Evolutionary conservation across 2,888 invertebrate genomes (phyloP).

Genomic region (Horisme vitalbata): DNA sequence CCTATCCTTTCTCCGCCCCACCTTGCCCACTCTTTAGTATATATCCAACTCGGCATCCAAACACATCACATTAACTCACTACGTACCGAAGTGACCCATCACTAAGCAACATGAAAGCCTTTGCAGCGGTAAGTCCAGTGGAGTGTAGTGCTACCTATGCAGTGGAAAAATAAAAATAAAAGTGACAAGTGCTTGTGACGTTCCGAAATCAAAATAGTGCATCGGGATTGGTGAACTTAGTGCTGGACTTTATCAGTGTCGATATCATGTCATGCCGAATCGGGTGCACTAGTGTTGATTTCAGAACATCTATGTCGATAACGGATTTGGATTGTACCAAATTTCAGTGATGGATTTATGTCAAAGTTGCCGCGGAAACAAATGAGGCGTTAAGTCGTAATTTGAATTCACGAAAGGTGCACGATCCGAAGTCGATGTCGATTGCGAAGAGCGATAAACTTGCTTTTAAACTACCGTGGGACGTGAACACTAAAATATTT

Average conservation of each 20-base stretch:
- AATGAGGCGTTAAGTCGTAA: slow-evolving; percentile 17
- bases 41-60: slow-evolving; percentile 65
- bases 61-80: slow-evolving; percentile 72
- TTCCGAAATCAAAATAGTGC: slow-evolving; percentile 69
- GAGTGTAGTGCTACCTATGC: slow-evolving; percentile 24
- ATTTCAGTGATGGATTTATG: slow-evolving; percentile 15
- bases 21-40: slow-evolving; percentile 62
- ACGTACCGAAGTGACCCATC: slow-evolving; percentile 75
- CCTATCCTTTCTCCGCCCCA: slow-evolving; percentile 81
- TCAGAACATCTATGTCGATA: slow-evolving; percentile 33
- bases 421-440: slow-evolving; percentile 29
- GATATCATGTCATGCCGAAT: slow-evolving; percentile 20
- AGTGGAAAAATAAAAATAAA: slow-evolving; percentile 33
- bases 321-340: slow-evolving; percentile 21
- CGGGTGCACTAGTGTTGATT: slow-evolving; percentile 41
- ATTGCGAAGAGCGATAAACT: slow-evolving; percentile 28
- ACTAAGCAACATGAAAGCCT: slow-evolving; percentile 79
- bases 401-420: slow-evolving; percentile 30
- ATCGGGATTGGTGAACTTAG: slow-evolving; percentile 38
- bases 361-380: slow-evolving; percentile 13
- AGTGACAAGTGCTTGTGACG: slow-evolving; percentile 70
- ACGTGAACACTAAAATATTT: slow-evolving; percentile 10
- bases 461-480: slow-evolving; percentile 23
- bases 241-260: slow-evolving; percentile 29
- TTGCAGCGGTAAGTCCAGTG: slow-evolving; percentile 80